Conservation (phyloP, 2,113 vertebrate genomes). For the Felis catus region F.catus_Fca126_mat1.0 CM031415.1:70678501-70679000, state of each 20-base stretch:
- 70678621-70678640: background rate
- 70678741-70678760: background rate
- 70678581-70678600: background rate
- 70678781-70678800: background rate
- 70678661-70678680: background rate
- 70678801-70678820: background rate
- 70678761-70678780: background rate
- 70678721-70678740: background rate
- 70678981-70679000: background rate
- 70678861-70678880: background rate
- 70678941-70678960: background rate
- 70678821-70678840: background rate
- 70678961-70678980: background rate
- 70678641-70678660: background rate
- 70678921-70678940: background rate
- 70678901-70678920: background rate
- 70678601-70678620: background rate
- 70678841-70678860: background rate
- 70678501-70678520: background rate
- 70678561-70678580: background rate
- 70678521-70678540: background rate
- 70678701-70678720: background rate
- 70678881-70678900: background rate
- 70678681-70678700: background rate
- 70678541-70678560: background rate